phyloP scores from a whole-genome alignment of 2,888 invertebrate species.

The Hydraecia micacea region DNA sequence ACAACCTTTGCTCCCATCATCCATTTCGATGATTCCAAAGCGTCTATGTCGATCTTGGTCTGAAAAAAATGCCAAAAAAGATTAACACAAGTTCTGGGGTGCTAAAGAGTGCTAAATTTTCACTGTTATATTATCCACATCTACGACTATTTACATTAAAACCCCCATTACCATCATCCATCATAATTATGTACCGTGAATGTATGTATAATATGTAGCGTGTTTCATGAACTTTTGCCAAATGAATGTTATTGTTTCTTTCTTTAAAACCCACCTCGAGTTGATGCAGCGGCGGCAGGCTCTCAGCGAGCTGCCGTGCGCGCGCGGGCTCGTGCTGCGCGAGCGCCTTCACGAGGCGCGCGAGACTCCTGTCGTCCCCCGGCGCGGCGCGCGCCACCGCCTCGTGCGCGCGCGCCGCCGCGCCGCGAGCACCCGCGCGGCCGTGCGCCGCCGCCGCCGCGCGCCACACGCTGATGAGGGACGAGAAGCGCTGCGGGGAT shows the following conservation, averaged over 20 bases:
- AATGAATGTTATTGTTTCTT: too few species aligned
- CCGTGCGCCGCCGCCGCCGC: conserved; percentile 91
- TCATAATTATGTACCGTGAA: too few species aligned
- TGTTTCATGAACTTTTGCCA: neutral
- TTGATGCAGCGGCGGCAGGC: conserved; percentile 80
- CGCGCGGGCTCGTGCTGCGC: conserved; percentile 93
- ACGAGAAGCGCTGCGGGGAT: conserved; percentile 74
- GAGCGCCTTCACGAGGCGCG: conserved; percentile 97
- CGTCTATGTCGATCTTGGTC: conserved; percentile 94
- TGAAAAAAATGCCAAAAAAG: conserved; percentile 63
- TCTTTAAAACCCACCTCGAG: conserved; percentile 30
- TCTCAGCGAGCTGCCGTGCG: conserved; percentile 92
- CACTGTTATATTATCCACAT: too few species aligned
- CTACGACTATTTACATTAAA: too few species aligned
- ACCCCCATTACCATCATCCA: too few species aligned
- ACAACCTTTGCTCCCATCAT: conserved; percentile 97
- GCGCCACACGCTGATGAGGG: conserved; percentile 95
- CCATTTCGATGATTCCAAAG: conserved; percentile 96
- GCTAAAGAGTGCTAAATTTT: neutral
- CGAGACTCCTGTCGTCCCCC: conserved; percentile 94
- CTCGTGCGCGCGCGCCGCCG: conserved; percentile 91
- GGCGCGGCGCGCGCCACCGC: conserved; percentile 92
- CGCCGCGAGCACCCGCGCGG: conserved; percentile 94
- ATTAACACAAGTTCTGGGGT: neutral
- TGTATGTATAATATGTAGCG: too few species aligned